A percentile compares a stretch with the other conserved stretches of the same genome.
These are phyloP conservation scores for Leptinotarsa tumamoca DNA, from an alignment of 2,888 invertebrate species.

Conservation along the genomic window DNA sequence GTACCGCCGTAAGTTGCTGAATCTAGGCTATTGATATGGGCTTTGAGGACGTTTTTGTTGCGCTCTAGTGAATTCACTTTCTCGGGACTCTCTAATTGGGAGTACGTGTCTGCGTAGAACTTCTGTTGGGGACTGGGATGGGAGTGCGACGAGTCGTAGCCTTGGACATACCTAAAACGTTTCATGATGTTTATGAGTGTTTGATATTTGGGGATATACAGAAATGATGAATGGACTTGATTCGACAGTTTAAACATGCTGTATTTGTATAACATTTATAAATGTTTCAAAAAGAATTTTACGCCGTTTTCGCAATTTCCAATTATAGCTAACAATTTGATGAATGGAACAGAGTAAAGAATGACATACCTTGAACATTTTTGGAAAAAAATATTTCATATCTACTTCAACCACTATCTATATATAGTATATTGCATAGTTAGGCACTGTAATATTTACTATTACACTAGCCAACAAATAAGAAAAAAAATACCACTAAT, in stretches of 20 bases:
- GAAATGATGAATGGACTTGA: neutral
- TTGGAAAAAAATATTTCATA: too few relatives aligned
- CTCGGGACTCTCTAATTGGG: constrained; percentile 65
- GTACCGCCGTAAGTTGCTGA: constrained; percentile 60
- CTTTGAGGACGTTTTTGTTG: constrained; percentile 57
- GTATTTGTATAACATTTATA: too few relatives aligned
- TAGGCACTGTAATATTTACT: too few relatives aligned
- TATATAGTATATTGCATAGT: too few relatives aligned
- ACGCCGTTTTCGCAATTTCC: too few relatives aligned
- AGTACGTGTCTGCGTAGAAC: constrained; percentile 61
- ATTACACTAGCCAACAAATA: too few relatives aligned
- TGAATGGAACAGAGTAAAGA: too few relatives aligned
- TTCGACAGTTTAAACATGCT: neutral
- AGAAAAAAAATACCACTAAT: too few relatives aligned
- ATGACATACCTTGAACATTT: too few relatives aligned
- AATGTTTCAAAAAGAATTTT: too few relatives aligned
- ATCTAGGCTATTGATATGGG: constrained; percentile 61
- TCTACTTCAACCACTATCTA: too few relatives aligned
- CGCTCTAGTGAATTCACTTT: constrained; percentile 65
- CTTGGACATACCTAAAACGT: constrained; percentile 47
- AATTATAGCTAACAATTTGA: too few relatives aligned
- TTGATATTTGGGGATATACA: neutral
- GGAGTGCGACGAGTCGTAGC: constrained; percentile 53
- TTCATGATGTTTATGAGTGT: neutral
- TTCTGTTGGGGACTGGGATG: constrained; percentile 49